These are phyloP conservation scores for Melanotaenia trifasciata DNA, from an alignment of 2,797 vertebrate genomes.

Conservation along the genomic window DNA sequence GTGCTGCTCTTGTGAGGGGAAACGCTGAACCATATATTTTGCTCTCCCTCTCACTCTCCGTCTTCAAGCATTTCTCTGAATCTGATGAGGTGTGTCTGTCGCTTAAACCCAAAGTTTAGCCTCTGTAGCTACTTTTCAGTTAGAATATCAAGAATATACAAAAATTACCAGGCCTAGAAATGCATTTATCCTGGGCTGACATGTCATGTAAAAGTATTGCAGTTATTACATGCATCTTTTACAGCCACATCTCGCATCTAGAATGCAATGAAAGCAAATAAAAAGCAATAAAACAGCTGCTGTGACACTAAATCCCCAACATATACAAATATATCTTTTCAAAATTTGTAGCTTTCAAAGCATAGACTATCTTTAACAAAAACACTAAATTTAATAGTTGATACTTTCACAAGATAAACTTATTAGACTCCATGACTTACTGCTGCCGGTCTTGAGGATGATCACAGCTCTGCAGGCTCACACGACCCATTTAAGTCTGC, in stretches of 20 bases:
- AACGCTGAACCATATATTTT: conserved; percentile 74
- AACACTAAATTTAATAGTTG: conserved; percentile 32
- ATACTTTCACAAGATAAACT: conserved; percentile 20
- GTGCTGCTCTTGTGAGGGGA: conserved; percentile 73
- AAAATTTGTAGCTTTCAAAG: conserved; percentile 8
- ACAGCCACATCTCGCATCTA: background rate
- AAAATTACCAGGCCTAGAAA: conserved; percentile 5
- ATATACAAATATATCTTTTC: background rate
- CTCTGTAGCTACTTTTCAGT: conserved; percentile 27
- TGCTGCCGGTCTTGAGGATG: conserved; percentile 51
- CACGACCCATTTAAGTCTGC: conserved; percentile 65
- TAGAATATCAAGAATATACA: background rate
- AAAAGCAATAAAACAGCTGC: background rate
- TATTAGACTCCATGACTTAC: conserved; percentile 55
- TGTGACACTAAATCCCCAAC: background rate
- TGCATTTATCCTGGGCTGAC: background rate
- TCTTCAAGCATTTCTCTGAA: conserved; percentile 53
- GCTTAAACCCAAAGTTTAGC: conserved; percentile 26
- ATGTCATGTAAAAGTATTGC: background rate
- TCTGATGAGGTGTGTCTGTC: conserved; percentile 41
- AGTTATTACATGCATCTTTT: conserved; percentile 5
- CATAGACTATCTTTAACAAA: conserved; percentile 12
- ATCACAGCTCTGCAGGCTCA: conserved; percentile 43
- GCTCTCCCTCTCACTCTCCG: conserved; percentile 27
- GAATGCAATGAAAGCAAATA: background rate